phyloP scores from a whole-genome alignment of 2,888 invertebrate genomes.

The Gymnoscelis rufifasciata region DNA sequence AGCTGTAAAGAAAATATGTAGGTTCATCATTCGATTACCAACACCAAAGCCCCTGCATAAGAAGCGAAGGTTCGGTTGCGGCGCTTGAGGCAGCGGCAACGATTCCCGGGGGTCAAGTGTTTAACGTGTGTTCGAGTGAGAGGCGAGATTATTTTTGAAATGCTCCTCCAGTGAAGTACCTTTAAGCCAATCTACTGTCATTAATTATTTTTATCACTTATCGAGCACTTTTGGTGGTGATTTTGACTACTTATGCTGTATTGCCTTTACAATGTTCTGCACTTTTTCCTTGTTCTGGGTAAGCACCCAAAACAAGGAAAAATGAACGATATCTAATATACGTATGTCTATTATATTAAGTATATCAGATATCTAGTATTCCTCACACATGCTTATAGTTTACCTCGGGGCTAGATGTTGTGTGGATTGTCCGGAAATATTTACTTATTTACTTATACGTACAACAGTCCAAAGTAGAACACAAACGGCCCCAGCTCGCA shows the following conservation, averaged over 20 bases:
- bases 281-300: no score
- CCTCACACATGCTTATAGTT: no score
- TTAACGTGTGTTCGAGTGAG: slow-evolving; percentile 70
- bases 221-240: slow-evolving; percentile 69
- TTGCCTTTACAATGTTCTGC: slow-evolving; percentile 56
- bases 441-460: no score
- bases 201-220: slow-evolving; percentile 79
- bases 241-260: slow-evolving; percentile 46
- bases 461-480: slow-evolving; percentile 43
- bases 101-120: no score
- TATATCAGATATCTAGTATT: no score
- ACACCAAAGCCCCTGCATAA: neutral
- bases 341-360: no score
- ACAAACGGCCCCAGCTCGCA: slow-evolving; percentile 36
- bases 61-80: neutral
- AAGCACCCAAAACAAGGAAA: no score
- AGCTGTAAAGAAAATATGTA: slow-evolving; percentile 32
- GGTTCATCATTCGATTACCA: neutral
- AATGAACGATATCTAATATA: no score
- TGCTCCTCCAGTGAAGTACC: slow-evolving; percentile 75
- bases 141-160: slow-evolving; percentile 76
- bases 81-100: neutral
- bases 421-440: no score
- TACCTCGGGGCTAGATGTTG: no score
- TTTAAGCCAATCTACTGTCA: slow-evolving; percentile 72